Evolutionary conservation across 2,797 vertebrate genomes (phyloP).

Genomic region (Xyrichtys novacula): DNA sequence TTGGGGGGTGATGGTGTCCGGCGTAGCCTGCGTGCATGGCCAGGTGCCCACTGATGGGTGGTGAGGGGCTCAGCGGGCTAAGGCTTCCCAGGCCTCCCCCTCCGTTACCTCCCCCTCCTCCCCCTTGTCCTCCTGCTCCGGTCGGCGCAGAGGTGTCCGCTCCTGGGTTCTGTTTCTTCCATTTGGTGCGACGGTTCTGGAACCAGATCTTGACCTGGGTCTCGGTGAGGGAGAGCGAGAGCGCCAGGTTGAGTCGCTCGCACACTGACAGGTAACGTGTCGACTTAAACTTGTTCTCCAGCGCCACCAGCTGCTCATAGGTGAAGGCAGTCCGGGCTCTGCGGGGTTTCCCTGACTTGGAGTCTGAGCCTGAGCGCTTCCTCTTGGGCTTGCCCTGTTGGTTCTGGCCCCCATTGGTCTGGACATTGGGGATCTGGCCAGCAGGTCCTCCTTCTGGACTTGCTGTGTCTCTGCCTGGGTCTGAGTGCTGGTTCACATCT

Average conservation of each 20-base stretch:
- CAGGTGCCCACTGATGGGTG: constrained; percentile 91
- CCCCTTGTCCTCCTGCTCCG: constrained; percentile 70
- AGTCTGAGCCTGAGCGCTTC: constrained; percentile 94
- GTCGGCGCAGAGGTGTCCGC: constrained; percentile 95
- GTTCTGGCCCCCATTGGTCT: constrained; percentile 66
- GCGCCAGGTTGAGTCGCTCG: constrained; percentile 93
- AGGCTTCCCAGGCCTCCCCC: constrained; percentile 86
- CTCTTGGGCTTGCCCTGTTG: constrained; percentile 90
- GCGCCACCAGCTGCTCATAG: constrained; percentile 95
- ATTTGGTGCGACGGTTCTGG: constrained; percentile 95
- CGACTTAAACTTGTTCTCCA: constrained; percentile 97
- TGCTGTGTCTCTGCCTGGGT: constrained; percentile 71
- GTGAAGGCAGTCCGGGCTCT: constrained; percentile 95
- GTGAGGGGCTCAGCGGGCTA: constrained; percentile 94
- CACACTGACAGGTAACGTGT: constrained; percentile 95
- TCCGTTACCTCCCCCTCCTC: constrained; percentile 62
- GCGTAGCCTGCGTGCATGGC: constrained; percentile 92
- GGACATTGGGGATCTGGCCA: constrained; percentile 43
- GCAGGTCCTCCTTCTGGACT: constrained; percentile 72
- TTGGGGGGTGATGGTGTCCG: constrained; percentile 84
- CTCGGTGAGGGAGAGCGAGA: constrained; percentile 94
- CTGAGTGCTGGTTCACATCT: constrained; percentile 78
- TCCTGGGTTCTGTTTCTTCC: constrained; percentile 97
- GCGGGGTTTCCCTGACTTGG: constrained; percentile 94
- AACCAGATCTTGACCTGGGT: constrained; percentile 98